phyloP scores from a whole-genome alignment of 1,140 invertebrate genomes.

The Drosophila burlai region DNA sequence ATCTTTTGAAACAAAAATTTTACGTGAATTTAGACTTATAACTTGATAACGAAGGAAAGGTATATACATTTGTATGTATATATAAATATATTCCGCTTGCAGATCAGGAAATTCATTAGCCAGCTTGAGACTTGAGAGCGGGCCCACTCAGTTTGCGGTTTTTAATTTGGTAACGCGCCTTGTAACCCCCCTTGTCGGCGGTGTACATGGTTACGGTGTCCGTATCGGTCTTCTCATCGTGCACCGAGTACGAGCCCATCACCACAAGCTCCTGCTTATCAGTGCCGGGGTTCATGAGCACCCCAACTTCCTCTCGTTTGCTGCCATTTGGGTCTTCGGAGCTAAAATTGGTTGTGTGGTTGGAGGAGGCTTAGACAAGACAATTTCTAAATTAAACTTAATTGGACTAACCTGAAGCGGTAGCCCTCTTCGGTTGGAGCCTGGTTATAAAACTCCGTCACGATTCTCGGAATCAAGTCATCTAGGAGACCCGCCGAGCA shows the following conservation, averaged over 20 bases:
- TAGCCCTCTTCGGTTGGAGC: slow-evolving; percentile 74
- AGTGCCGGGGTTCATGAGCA: slow-evolving; percentile 79
- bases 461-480: slow-evolving; percentile 50
- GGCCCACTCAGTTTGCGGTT: slow-evolving; percentile 76
- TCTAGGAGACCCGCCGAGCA: slow-evolving; percentile 67
- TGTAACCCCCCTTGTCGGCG: slow-evolving; percentile 82
- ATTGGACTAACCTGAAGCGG: slow-evolving; percentile 65
- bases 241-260: slow-evolving; percentile 69
- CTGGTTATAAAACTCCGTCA: slow-evolving; percentile 50
- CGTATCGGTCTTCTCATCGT: slow-evolving; percentile 77
- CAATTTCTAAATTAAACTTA: background rate
- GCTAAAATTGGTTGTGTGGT: slow-evolving; percentile 27
- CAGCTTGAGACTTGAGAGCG: slow-evolving; percentile 71
- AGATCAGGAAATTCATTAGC: slow-evolving; percentile 38
- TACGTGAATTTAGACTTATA: too few relatives aligned
- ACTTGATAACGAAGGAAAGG: too few relatives aligned
- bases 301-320: slow-evolving; percentile 77
- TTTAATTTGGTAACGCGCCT: slow-evolving; percentile 69
- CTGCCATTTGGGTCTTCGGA: slow-evolving; percentile 72
- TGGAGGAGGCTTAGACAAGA: background rate
- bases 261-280: slow-evolving; percentile 73
- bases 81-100: too few relatives aligned
- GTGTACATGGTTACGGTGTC: slow-evolving; percentile 81
- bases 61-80: too few relatives aligned
- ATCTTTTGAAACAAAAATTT: too few relatives aligned